Percentiles rank a stretch among this genome's conserved stretches.
phyloP scores from a whole-genome alignment of 2,797 vertebrate species.

The Melanotaenia parkinsoni region DNA sequence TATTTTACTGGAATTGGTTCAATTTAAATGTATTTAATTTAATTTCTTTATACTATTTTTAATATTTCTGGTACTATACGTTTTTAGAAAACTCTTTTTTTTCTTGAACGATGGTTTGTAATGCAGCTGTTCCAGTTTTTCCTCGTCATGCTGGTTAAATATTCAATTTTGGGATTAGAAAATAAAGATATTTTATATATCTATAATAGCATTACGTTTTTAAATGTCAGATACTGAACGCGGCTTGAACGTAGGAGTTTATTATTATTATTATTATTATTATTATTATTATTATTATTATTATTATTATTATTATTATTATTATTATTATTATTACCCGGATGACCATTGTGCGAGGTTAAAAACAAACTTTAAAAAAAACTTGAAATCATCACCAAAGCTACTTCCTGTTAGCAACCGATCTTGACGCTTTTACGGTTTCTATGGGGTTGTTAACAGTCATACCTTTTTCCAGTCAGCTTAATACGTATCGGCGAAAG shows the following conservation, averaged over 20 bases:
- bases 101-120: neutral
- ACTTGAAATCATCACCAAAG: neutral
- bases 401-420: slow-evolving; percentile 79
- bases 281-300: too few species aligned
- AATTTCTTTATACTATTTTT: neutral
- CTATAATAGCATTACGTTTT: neutral
- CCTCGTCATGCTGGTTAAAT: too few species aligned
- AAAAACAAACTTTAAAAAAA: neutral
- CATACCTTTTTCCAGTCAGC: neutral
- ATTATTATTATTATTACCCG: neutral
- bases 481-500: neutral
- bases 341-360: neutral
- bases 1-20: neutral
- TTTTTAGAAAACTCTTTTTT: slow-evolving; percentile 6
- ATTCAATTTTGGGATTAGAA: too few species aligned
- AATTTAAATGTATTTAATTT: too few species aligned
- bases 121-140: too few species aligned
- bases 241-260: neutral
- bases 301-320: too few species aligned
- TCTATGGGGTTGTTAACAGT: slow-evolving; percentile 56
- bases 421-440: slow-evolving; percentile 59
- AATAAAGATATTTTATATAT: neutral
- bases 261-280: too few species aligned
- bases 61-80: neutral
- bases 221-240: neutral